Evolutionary conservation across 2,888 invertebrate genomes (phyloP), one percentile per base, ranked within the genome.

Genomic region (Chymomyza caudatula): DNA sequence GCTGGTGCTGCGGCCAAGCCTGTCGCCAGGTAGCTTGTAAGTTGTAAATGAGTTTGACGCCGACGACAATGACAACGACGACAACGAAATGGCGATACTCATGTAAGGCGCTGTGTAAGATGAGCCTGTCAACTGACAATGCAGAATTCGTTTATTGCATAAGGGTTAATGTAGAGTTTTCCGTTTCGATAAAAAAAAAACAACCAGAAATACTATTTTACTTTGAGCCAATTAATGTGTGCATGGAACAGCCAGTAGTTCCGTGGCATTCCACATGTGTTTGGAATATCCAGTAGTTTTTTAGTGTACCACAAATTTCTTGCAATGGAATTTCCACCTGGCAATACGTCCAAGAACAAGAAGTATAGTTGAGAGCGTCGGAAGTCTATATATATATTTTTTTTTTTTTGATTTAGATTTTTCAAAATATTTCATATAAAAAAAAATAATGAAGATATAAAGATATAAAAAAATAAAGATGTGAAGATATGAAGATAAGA

Each of bases 41-140:
- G 60, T 69, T 65, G 71, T 37, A 80, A 78, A 71, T 76, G 76
- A 76, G 66, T 69, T 71, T 68, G 78, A 71, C 66, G 74, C 68
- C 67, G 76, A 64, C 67, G 67, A 60, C 74, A 71, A 51, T 57
- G 57, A 69, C 60, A 65, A 53, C 42, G 47, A 49, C 52, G n/a
- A n/a, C 22, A 62, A 20, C n/a, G 22, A 55, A 53, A 49, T 59
- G 15, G 15, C 51, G 42, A 29, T 43, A 43, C 15, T 42, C 69
- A 51, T 51, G 51, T 17, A 64, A 68, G 69, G 42, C 56, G 63
- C 6, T n/a, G n/a, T n/a, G n/a, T n/a, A 17, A 64, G 57, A 44
- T 63, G 67, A 60, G 61, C 49, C 44, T 62, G 71, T 55, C 65
- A 59, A 61, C 67, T 69, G 69, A 69, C 72, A 62, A 58, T 37